Base-by-base conservation (phyloP, 2,797 vertebrate species). In the Sebastes diaconus region DNA sequence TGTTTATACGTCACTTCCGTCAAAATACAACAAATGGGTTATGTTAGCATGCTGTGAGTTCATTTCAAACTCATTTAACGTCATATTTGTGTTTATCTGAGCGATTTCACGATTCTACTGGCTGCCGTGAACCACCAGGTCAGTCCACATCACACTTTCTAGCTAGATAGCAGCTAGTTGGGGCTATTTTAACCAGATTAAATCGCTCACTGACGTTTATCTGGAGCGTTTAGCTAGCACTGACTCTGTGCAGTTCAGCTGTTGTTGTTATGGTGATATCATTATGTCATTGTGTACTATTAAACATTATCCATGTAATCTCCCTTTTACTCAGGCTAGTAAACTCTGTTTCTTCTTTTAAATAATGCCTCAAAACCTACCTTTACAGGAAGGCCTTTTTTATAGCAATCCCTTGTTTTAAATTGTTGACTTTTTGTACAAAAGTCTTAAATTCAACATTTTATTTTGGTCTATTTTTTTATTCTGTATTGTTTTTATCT, bases 1-100 rank as follows among this genome's bases (percentile, higher is more conserved):
- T 3, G 1, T 10, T 8, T 36, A 5, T 27, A 0, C 18, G 68
- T 80, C 84, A 90, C 70, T 90, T 93, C 91, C 91, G 80, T 22
- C 10, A 3, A 73, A 83, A 73, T 82, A 88, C 66, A 91, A 88
- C 86, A 90, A 87, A 89, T 0, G 68, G 8, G 3, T 27, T 20
- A 22, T 46, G 77, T 61, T 79, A 76, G 30, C 30, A 14, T 10
- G 25, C 18, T 42, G 2, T 63, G 18, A 4, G 36, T 12, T 60
- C 25, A 24, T 61, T 42, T 66, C 3, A 10, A 14, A 10, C 11
- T 18, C 0, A 8, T 71, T 84, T 54, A 20, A 24, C 30, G 12
- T 34, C 67, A 1, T 12, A 50, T 20, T 70, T 27, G 12, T 8
- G 12, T n/a, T 77, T 24, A 20, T 11, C 4, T 6, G 3, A 30